Percentiles rank a stretch among this genome's conserved stretches.
Evolutionary conservation across 1,140 invertebrate species (phyloP).

Genomic region (Eufriesea mexicana): DNA sequence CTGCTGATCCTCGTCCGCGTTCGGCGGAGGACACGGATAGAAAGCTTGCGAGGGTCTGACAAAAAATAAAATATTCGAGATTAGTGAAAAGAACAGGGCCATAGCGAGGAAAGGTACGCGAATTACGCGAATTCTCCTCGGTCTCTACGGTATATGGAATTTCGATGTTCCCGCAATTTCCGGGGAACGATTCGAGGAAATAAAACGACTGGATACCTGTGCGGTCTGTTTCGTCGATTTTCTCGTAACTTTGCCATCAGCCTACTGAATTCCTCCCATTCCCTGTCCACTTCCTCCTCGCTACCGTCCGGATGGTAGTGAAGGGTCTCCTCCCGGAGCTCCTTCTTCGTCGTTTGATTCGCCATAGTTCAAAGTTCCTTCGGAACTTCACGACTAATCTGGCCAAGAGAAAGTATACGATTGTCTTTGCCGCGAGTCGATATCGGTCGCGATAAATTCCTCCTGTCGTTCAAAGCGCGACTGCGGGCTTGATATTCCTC

Average conservation of each 20-base stretch:
- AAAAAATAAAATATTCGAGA: constrained; percentile 30
- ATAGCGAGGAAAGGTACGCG: not conserved
- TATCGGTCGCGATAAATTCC: constrained; percentile 10
- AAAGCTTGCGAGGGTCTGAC: constrained; percentile 84
- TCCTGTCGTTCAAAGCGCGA: not conserved
- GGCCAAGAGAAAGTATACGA: not conserved
- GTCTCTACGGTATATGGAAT: not conserved
- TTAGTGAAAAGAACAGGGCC: not conserved
- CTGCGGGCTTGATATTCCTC: not conserved
- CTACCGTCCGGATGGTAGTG: constrained; percentile 78
- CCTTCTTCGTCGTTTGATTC: constrained; percentile 76
- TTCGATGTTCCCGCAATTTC: not conserved
- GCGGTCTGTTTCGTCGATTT: constrained; percentile 77
- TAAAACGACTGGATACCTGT: constrained; percentile 70
- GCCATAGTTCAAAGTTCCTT: constrained; percentile 66
- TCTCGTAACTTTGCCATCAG: constrained; percentile 83
- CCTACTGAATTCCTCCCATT: constrained; percentile 85
- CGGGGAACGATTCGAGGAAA: not conserved
- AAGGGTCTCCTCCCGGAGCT: constrained; percentile 80
- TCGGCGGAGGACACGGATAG: constrained; percentile 86
- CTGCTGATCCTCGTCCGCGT: constrained; percentile 82
- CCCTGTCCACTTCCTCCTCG: constrained; percentile 82
- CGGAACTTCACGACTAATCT: constrained; percentile 13
- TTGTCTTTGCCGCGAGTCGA: not conserved
- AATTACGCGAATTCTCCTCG: not conserved